phyloP scores from a whole-genome alignment of 2,113 vertebrate genomes.

The Glaucomys volans region DNA sequence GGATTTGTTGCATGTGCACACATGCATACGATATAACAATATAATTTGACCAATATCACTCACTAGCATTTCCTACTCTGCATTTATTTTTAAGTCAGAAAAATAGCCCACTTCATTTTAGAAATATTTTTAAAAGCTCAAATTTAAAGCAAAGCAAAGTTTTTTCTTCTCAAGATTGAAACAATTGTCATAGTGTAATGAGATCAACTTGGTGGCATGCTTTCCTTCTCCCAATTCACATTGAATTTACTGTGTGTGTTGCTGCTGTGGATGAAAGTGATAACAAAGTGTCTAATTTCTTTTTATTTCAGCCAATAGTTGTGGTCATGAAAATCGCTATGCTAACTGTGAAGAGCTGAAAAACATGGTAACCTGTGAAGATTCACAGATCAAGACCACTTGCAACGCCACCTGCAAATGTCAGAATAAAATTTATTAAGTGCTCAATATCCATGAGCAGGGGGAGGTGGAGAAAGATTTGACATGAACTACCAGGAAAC shows the following conservation, averaged over 20 bases:
- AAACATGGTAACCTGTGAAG: accelerated
- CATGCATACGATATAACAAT: no score
- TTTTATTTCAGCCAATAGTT: constrained; percentile 80
- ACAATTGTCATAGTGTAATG: neutral
- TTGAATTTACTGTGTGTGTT: neutral
- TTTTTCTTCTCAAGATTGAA: neutral
- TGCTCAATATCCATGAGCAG: accelerated
- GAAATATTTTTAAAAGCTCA: neutral
- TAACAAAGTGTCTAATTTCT: neutral
- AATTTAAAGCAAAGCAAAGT: neutral
- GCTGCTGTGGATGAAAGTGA: neutral
- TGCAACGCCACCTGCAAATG: constrained; percentile 55
- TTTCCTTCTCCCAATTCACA: neutral
- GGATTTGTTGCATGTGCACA: no score
- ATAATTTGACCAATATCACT: no score
- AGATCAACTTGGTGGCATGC: neutral
- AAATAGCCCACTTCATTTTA: neutral
- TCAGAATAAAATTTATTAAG: constrained; percentile 51
- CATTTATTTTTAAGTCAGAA: neutral
- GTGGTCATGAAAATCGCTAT: accelerated
- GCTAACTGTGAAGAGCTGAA: neutral
- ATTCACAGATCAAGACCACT: accelerated
- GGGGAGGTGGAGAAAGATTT: neutral
- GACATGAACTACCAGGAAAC: neutral
- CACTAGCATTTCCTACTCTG: no score